phyloP scores from a whole-genome alignment of 2,113 vertebrate genomes.

The Jaculus jaculus region DNA sequence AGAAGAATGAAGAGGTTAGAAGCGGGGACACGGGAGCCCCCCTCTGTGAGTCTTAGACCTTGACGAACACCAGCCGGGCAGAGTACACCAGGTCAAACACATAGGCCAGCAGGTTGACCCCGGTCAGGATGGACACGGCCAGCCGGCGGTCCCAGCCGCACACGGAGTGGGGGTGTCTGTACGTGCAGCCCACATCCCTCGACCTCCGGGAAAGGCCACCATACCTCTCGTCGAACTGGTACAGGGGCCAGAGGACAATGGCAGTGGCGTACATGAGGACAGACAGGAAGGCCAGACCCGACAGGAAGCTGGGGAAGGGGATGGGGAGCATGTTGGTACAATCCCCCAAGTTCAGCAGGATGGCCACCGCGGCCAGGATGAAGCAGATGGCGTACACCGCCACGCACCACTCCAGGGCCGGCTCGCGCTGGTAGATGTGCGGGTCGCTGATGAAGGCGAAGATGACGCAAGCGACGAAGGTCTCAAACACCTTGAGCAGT shows the following conservation, averaged over 20 bases:
- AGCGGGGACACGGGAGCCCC: rapidly evolving
- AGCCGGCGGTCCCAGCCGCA: conserved; percentile 88
- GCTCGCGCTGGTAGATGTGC: conserved; percentile 73
- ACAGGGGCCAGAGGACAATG: conserved; percentile 93
- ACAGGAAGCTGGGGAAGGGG: conserved; percentile 90
- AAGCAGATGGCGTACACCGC: conserved; percentile 93
- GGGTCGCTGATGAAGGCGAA: conserved; percentile 90
- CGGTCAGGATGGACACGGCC: conserved; percentile 88
- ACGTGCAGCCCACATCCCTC: rapidly evolving
- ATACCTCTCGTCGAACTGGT: conserved; percentile 87
- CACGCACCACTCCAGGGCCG: conserved; percentile 89
- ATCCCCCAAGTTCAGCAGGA: conserved; percentile 90
- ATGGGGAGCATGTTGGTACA: conserved; percentile 90
- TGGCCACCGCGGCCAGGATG: conserved; percentile 89
- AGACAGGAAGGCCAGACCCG: conserved; percentile 88
- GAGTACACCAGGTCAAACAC: conserved; percentile 91
- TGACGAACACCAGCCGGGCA: conserved; percentile 89
- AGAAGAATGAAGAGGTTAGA: not conserved
- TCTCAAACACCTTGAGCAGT: conserved; percentile 93
- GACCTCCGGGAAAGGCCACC: conserved; percentile 36
- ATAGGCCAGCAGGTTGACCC: conserved; percentile 91
- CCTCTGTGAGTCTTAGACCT: conserved; percentile 73
- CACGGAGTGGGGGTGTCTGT: rapidly evolving
- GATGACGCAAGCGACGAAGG: conserved; percentile 92
- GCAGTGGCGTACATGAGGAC: conserved; percentile 88